These are phyloP conservation scores for Philotrypesis tridentata DNA, from an alignment of 1,140 invertebrate genomes.

Conservation along the genomic window DNA sequence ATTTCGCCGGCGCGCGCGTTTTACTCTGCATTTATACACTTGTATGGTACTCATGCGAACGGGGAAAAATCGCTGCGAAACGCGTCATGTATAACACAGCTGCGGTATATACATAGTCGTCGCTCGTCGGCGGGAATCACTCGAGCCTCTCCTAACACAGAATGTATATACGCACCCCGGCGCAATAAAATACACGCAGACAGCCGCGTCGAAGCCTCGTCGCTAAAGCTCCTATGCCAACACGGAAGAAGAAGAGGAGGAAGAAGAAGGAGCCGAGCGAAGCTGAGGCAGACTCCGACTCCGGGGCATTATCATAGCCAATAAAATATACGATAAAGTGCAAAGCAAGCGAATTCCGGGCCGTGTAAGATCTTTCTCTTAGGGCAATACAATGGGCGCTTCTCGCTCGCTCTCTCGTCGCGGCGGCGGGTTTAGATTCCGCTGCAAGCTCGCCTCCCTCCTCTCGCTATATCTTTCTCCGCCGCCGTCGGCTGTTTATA, in stretches of 20 bases:
- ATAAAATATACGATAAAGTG: slow-evolving; percentile 42
- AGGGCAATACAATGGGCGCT: neutral
- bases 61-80: neutral
- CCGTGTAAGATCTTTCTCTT: slow-evolving; percentile 12
- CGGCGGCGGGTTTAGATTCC: slow-evolving; percentile 49
- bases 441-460: neutral
- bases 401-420: neutral
- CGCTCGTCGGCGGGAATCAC: neutral
- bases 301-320: slow-evolving; percentile 11
- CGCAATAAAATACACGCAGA: neutral
- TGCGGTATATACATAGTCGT: too few species aligned
- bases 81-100: too few species aligned
- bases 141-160: too few species aligned
- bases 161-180: too few species aligned
- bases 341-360: slow-evolving; percentile 21
- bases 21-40: too few species aligned
- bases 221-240: neutral
- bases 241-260: neutral
- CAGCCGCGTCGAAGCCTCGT: neutral
- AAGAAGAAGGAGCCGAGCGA: too few species aligned
- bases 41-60: too few species aligned
- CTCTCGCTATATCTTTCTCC: too few species aligned
- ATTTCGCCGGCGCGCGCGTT: too few species aligned
- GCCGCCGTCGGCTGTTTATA: slow-evolving; percentile 35
- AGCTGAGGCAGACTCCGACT: too few species aligned